A percentile compares a stretch with the other conserved stretches of the same genome.
Evolutionary conservation across 1,140 invertebrate species (phyloP).

Genomic region (Pseudomyrmex pallidus): DNA sequence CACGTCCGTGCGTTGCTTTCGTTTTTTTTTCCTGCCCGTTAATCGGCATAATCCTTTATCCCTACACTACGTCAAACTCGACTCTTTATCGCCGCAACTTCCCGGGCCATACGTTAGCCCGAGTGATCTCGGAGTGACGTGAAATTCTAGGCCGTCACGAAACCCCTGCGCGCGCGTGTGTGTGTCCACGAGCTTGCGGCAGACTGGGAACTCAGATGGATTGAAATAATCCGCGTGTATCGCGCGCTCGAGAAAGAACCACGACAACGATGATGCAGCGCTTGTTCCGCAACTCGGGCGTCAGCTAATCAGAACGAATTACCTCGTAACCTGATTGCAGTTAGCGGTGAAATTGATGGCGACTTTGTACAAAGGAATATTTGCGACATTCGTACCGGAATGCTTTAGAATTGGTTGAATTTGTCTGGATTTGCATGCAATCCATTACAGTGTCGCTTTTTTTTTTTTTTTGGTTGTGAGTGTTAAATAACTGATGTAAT

Average conservation of each 20-base stretch:
- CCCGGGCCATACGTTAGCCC: slow-evolving; percentile 32
- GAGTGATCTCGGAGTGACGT: slow-evolving; percentile 22
- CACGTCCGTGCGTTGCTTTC: not conserved
- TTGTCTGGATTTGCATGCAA: not conserved
- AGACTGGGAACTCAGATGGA: not conserved
- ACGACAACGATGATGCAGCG: slow-evolving; percentile 47
- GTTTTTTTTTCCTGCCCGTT: slow-evolving; percentile 31
- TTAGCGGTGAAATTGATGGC: slow-evolving; percentile 41
- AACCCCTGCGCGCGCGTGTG: not conserved
- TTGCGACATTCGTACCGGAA: slow-evolving; percentile 10
- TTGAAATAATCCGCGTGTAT: slow-evolving; percentile 62
- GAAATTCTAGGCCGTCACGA: slow-evolving; percentile 54
- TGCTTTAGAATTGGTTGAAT: not conserved
- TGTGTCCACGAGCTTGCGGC: not conserved
- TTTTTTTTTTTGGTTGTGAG: too few species aligned
- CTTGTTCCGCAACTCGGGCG: slow-evolving; percentile 35
- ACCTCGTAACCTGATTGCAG: slow-evolving; percentile 54
- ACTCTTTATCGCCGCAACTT: slow-evolving; percentile 62
- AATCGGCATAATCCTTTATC: slow-evolving; percentile 71
- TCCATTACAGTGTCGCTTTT: not conserved
- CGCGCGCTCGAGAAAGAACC: slow-evolving; percentile 47
- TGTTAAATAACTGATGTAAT: too few species aligned
- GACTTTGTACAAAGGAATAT: slow-evolving; percentile 13
- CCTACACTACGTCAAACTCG: slow-evolving; percentile 53
- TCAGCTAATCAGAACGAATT: slow-evolving; percentile 46